These are phyloP conservation scores for Mythimna albipuncta DNA, from an alignment of 2,888 invertebrate species.

Conservation along the genomic window DNA sequence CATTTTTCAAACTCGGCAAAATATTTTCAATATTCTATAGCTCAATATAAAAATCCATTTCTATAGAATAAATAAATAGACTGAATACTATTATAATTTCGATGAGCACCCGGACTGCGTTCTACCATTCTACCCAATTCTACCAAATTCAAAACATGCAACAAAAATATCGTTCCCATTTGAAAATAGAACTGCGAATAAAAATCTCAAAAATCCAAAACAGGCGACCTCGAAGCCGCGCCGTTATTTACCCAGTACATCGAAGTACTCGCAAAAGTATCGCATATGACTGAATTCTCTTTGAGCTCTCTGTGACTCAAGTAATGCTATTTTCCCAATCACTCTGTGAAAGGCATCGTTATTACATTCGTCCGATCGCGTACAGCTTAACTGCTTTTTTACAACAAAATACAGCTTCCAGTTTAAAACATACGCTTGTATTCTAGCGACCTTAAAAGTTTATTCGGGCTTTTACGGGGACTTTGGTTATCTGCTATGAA, in stretches of 20 bases:
- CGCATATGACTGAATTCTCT: constrained; percentile 59
- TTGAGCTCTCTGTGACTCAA: constrained; percentile 54
- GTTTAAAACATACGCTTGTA: constrained; percentile 18
- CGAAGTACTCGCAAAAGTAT: constrained; percentile 46
- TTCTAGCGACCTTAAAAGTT: constrained; percentile 18
- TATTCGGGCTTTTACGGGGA: constrained; percentile 6
- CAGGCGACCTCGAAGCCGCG: not conserved
- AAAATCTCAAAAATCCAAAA: constrained; percentile 44
- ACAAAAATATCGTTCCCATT: constrained; percentile 4
- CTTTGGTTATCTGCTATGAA: constrained; percentile 29
- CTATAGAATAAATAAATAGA: not conserved
- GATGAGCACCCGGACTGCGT: not conserved
- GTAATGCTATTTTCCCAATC: constrained; percentile 64
- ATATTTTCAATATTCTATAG: no score
- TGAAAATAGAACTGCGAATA: constrained; percentile 30
- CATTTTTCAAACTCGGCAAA: no score
- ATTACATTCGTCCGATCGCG: constrained; percentile 44
- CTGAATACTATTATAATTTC: not conserved
- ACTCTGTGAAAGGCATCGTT: constrained; percentile 60
- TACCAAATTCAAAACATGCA: constrained; percentile 11
- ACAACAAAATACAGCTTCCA: constrained; percentile 4
- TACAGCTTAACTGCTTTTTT: constrained; percentile 39
- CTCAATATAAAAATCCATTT: not conserved
- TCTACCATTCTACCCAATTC: no score
- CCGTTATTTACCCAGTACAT: constrained; percentile 33